These are phyloP conservation scores for Drosophila parthenogenetica DNA, from an alignment of 2,888 invertebrate species.

Conservation along the genomic window DNA sequence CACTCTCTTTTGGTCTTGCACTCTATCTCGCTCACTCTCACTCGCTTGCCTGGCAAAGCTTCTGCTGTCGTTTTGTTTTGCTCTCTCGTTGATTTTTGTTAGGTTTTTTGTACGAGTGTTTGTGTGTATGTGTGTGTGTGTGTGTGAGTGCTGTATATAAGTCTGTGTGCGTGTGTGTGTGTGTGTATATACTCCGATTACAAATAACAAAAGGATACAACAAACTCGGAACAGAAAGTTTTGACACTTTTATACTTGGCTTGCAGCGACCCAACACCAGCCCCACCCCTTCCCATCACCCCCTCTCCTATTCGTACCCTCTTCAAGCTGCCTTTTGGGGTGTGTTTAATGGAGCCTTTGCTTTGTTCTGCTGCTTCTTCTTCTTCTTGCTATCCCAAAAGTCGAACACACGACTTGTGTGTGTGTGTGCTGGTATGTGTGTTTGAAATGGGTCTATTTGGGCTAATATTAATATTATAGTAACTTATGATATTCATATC, in stretches of 20 bases:
- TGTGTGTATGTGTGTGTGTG: constrained; percentile 17
- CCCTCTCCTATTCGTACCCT: constrained; percentile 1
- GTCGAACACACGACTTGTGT: constrained; percentile 46
- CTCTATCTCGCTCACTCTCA: constrained; percentile 5
- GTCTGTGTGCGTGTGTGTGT: constrained; percentile 22
- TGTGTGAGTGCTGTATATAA: constrained; percentile 41
- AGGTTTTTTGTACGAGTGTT: constrained; percentile 24
- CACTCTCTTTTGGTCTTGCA: neutral
- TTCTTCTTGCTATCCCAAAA: constrained; percentile 31
- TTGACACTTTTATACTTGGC: constrained; percentile 80
- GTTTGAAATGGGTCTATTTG: constrained; percentile 69
- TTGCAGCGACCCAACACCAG: constrained; percentile 58
- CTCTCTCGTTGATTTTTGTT: constrained; percentile 45
- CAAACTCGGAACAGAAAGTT: constrained; percentile 74
- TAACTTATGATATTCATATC: constrained; percentile 75
- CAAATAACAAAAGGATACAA: constrained; percentile 75
- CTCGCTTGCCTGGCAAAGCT: constrained; percentile 17
- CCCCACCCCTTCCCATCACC: constrained; percentile 4
- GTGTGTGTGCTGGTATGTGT: constrained; percentile 18
- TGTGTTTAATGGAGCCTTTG: constrained; percentile 74
- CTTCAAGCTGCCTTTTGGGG: constrained; percentile 37
- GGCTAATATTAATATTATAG: constrained; percentile 77
- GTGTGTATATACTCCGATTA: constrained; percentile 23
- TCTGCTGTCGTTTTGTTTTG: constrained; percentile 24
- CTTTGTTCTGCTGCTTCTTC: constrained; percentile 30